phyloP scores from a whole-genome alignment of 2,888 invertebrate genomes.

The Diogma glabrata region DNA sequence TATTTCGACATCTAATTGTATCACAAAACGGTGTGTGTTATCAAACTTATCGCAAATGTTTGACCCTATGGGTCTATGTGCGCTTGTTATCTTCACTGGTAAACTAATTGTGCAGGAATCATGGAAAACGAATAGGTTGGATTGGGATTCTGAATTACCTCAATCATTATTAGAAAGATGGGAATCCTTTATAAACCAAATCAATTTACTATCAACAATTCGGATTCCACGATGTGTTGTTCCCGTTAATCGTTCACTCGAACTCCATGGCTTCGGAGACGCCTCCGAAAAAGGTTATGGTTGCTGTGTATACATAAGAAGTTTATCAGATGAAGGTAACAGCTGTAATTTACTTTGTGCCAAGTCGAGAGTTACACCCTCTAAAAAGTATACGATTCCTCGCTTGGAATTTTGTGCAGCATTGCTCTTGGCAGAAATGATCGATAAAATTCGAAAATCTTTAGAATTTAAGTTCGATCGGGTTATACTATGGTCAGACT shows the following conservation, averaged over 20 bases:
- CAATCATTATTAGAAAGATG: not conserved
- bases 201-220: not conserved
- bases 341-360: not conserved
- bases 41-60: too few species aligned
- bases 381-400: not conserved
- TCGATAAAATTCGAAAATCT: not conserved
- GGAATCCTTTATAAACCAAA: not conserved
- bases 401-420: not conserved
- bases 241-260: not conserved
- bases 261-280: too few species aligned
- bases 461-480: too few species aligned
- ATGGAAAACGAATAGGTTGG: not conserved
- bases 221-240: not conserved
- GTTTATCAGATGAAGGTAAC: too few species aligned
- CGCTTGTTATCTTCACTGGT: not conserved
- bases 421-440: too few species aligned
- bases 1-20: too few species aligned
- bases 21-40: too few species aligned
- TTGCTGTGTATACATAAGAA: not conserved
- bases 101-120: not conserved
- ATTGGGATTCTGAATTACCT: not conserved
- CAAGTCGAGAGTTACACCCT: not conserved
- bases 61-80: too few species aligned
- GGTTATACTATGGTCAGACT: not conserved
- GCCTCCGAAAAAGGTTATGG: too few species aligned